Conservation (phyloP, 1,140 invertebrate species). For the Cydia strobilella region DNA sequence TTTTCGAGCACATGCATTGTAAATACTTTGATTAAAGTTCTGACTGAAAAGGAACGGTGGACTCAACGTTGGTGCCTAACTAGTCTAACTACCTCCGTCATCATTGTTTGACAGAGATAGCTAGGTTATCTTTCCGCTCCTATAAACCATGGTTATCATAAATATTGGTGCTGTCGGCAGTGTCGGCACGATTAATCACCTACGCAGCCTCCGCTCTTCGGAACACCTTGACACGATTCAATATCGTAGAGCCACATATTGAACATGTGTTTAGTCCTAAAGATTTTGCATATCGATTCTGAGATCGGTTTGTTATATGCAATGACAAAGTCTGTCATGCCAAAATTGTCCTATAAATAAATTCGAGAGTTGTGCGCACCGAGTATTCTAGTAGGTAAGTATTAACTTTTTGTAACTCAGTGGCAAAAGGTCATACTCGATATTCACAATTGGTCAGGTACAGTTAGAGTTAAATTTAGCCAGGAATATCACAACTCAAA, state of each 20-base stretch:
- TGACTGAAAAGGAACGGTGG: no score
- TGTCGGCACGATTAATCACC: constrained; percentile 28
- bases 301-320: not conserved
- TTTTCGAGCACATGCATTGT: no score
- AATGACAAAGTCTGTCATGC: no score
- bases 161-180: constrained; percentile 25
- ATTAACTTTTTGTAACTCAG: no score
- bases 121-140: not conserved
- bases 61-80: not conserved
- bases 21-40: no score
- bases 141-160: constrained; percentile 27
- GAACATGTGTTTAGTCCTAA: not conserved
- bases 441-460: no score
- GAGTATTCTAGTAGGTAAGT: no score
- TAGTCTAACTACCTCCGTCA: not conserved
- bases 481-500: not conserved
- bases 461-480: no score
- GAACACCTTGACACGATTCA: constrained; percentile 20
- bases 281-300: constrained; percentile 19
- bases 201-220: constrained; percentile 19
- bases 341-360: no score
- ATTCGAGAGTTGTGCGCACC: no score
- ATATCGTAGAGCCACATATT: constrained; percentile 13
- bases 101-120: constrained; percentile 24
- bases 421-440: no score